Evolutionary conservation across 2,888 invertebrate genomes (phyloP), one percentile per base, ranked within the genome.

Genomic region (Keiferia lycopersicella): DNA sequence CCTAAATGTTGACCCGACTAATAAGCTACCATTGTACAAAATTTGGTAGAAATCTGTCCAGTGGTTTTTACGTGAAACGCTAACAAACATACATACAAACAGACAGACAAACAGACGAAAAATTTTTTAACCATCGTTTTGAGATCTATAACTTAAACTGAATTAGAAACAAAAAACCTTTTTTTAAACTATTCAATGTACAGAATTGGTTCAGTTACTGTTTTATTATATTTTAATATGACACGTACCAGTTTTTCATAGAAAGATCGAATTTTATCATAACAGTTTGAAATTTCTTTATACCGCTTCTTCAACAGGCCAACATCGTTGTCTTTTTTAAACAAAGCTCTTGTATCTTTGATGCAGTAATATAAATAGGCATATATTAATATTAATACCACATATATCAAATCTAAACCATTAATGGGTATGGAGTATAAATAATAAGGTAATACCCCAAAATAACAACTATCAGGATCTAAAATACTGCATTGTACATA

Each of bases 221-320:
- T n/a, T n/a, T n/a, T n/a, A n/a, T n/a, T n/a, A n/a, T n/a, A n/a
- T n/a, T n/a, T n/a, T n/a, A n/a, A n/a, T n/a, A n/a, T n/a, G 1
- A 22, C 14, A n/a, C 62, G 53, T 26, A 62, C 62, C 38, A 62
- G 12, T 39, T 53, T 51, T 30, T n/a, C 39, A 26, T 53, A 62
- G 3, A 62, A 18, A 0, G 53, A 39, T 26, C 20, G 12, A 10
- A 62, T 61, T 20, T 61, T 61, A 26, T 61, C 51, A 22, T 51
- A 61, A 30, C 50, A 38, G 11, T 61, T 20, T 38, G 51, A 34
- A 18, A 51, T 34, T 20, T 8, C n/a, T 0, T 51, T 51, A 18
- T 22, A 61, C 14, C 20, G 26, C 38, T 51, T 61, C 26, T 60
- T 45, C 22, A 60, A 22, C n/a, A 45, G 1, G 4, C 2, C 26